Base-by-base conservation (phyloP, 2,797 vertebrate species). In the Cryptoblepharus egeriae region DNA sequence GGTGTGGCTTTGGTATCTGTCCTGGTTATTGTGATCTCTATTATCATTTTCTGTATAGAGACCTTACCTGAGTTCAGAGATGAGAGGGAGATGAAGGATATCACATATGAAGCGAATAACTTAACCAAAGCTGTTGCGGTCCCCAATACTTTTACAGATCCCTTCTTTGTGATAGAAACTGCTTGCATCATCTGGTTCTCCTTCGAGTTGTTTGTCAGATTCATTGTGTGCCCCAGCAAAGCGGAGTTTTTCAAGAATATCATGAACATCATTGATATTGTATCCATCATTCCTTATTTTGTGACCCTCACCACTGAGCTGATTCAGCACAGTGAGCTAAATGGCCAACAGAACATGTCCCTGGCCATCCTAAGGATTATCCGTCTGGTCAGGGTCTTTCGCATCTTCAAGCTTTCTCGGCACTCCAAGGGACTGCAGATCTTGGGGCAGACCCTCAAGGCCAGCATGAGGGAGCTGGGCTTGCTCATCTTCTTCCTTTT, bases 401-500 rank as follows among this genome's bases (percentile, higher is more conserved):
- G 98, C 45, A 99, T 99, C 94, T 99, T 99, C 94, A 99, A 99
- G 92, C 97, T 99, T 16, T 98, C 98, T 0, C 96, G 98, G 55
- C 98, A 99, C 92, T 99, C 98, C 12, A 98, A 98, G 80, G 98
- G 98, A 10, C 97, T 99, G 61, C 98, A 99, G 93, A 98, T 99
- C 92, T 91, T 99, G 87, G 98, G 98, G 8, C 97, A 98, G 93
- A 98, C 98, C 3, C 92, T 98, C 71, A 98, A 98, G 91, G 97
- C 98, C 58, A 98, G 97, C 79, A 97, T 98, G 98, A 94, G 96
- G 85, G 98, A 98, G 94, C 87, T 98, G 58, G 98, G 97, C 28
- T 93, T 99, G 87, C 97, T 99, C 84, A 99, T 99, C 90, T 99
- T 99, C 93, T 99, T 99, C 94, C 98, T 99, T 86, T 99, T 99